Base-by-base conservation (phyloP, 2,113 vertebrate species). In the Sander lucioperca region DNA sequence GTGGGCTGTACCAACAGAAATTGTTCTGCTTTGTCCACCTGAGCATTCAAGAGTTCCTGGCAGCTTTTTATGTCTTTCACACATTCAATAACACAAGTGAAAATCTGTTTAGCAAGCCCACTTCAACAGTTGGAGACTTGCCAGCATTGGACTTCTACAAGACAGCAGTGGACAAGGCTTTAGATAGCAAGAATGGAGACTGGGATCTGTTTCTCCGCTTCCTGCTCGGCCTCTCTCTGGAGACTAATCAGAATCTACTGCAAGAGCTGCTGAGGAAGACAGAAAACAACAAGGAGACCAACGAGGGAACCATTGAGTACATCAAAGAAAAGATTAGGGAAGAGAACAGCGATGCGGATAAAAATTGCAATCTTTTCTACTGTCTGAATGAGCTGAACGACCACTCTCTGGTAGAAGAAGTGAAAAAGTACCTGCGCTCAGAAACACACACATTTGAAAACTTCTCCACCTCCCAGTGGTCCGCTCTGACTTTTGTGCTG, bases 151-250 rank as follows among this genome's bases (percentile, higher is more conserved):
- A 80, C 43, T 79, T 92, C 21, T 92, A 84, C 79, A 86, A 74
- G 58, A 58, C 7, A 0, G 88, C 87, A 23, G 87, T 92, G 30
- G 73, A 92, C 76, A 90, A 85, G 0, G 81, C 87, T 67, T 77
- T 90, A 0, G 21, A 19, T 0, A 85, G 23, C 15, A 0, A 78
- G 50, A 54, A 45, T 59, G 83, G 91, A 56, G 62, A 85, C 43
- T 89, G 83, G 91, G 91, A 92, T 78, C 27, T 92, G 54, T 88
- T 92, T 33, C 75, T 92, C 5, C 83, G 89, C 67, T 92, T 92
- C 0, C 70, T 92, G 18, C 70, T 92, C 0, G 91, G 91, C 18
- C 85, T 92, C 12, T 92, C 87, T 53, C 65, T 86, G 9, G 79
- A 90, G n/a, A 76, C 39, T 0, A 89, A 43, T 74, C 89, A 85